Base-by-base conservation (phyloP, 2,888 invertebrate species). In the Tethea ocularis region DNA sequence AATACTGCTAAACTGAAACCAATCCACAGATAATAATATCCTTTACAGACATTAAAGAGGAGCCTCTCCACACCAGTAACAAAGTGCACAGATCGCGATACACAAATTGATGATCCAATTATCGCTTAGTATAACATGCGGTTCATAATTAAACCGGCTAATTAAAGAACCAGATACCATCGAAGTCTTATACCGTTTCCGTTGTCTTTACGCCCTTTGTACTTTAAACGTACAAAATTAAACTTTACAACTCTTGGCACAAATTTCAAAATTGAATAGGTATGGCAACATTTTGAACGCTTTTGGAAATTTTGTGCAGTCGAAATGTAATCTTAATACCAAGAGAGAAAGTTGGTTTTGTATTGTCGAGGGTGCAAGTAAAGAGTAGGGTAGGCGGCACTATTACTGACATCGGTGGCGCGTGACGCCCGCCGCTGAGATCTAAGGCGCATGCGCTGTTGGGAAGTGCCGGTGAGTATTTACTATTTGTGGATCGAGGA, bases 391-490 rank as follows among this genome's bases (percentile, higher is more conserved):
- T 82, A 85, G 89, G 89, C 88, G 89, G 83, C 78, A 71, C 84
- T 82, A 87, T 86, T 88, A 87, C 83, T 77, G 84, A 63, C 56
- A 68, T 83, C 87, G 83, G 84, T 77, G 89, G 84, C 64, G 86
- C 91, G 88, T 78, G 83, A 84, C 91, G 92, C 90, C 92, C 92
- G 89, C 92, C 91, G 89, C 80, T 62, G 90, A 92, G 92, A 92
- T 91, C 90, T 77, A 69, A 89, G 76, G 80, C 76, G 80, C 76
- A 66, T 69, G 79, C 78, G 75, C 74, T 66, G 63, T 66, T 73
- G 75, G 75, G 78, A 74, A 78, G 74, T 74, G 69, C 75, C 75
- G 61, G 56, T 60, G 55, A 46, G 69, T 60, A 57, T 55, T 60
- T 69, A 67, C 71, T 86, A 87, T 86, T 87, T 88, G 84, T 87